phyloP scores from a whole-genome alignment of 1,140 invertebrate species.

The Rhyzopertha dominica region DNA sequence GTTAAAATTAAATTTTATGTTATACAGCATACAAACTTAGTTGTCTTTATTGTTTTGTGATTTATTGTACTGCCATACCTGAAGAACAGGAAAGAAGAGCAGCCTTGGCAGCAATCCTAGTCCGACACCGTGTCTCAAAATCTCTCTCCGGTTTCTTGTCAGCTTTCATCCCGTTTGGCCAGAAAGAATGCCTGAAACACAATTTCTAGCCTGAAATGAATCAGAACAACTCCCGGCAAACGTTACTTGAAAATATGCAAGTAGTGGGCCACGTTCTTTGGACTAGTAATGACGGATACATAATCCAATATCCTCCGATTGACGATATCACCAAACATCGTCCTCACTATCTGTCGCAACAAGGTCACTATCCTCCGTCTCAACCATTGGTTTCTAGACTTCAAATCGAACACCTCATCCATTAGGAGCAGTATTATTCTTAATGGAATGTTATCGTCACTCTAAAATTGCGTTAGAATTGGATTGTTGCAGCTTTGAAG shows the following conservation, averaged over 20 bases:
- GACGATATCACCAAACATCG: slow-evolving; percentile 80
- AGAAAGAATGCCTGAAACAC: slow-evolving; percentile 65
- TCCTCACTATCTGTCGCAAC: slow-evolving; percentile 71
- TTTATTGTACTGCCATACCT: slow-evolving; percentile 51
- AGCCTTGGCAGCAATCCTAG: slow-evolving; percentile 79
- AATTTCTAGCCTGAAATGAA: neutral
- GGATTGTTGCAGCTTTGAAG: too few species aligned
- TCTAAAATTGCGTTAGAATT: too few species aligned
- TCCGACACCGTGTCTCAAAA: slow-evolving; percentile 68
- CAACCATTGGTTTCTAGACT: slow-evolving; percentile 84
- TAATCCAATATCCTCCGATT: slow-evolving; percentile 88
- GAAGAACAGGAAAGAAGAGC: slow-evolving; percentile 73
- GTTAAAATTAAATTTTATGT: too few species aligned
- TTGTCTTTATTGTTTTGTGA: slow-evolving; percentile 5
- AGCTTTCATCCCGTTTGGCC: slow-evolving; percentile 68
- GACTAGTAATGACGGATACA: slow-evolving; percentile 83
- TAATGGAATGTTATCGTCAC: slow-evolving; percentile 80
- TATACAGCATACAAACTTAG: too few species aligned
- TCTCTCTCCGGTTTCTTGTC: slow-evolving; percentile 61
- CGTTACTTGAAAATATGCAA: slow-evolving; percentile 77
- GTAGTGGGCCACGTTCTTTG: slow-evolving; percentile 85
- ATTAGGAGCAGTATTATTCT: slow-evolving; percentile 80
- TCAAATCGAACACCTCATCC: slow-evolving; percentile 89
- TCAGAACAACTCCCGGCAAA: slow-evolving; percentile 9
- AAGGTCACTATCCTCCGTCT: slow-evolving; percentile 74